Conservation (phyloP, 2,888 invertebrate genomes). For the Drosophila nigricruria region DNA sequence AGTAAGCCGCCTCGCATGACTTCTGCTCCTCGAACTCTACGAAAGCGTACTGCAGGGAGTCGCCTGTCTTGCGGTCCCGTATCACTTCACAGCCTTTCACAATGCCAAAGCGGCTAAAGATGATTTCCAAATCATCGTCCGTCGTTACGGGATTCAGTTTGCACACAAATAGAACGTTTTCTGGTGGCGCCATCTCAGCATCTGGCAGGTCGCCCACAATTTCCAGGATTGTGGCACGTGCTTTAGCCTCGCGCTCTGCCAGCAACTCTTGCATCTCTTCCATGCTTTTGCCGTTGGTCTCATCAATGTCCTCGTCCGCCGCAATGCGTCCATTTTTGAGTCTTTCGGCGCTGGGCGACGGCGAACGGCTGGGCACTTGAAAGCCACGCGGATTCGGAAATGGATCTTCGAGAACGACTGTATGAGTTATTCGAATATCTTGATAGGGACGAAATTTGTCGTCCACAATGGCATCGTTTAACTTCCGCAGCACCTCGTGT, state of each 20-base stretch:
- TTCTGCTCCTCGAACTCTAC: constrained; percentile 97
- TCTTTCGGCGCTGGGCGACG: constrained; percentile 93
- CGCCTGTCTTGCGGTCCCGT: constrained; percentile 95
- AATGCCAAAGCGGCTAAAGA: constrained; percentile 97
- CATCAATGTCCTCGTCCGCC: constrained; percentile 97
- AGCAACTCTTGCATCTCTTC: constrained; percentile 95
- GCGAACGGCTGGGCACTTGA: constrained; percentile 92
- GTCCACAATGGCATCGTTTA: constrained; percentile 98
- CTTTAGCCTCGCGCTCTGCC: constrained; percentile 96
- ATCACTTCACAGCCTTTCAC: constrained; percentile 98
- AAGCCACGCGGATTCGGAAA: constrained; percentile 95
- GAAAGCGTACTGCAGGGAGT: constrained; percentile 99
- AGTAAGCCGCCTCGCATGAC: constrained; percentile 98
- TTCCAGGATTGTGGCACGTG: constrained; percentile 98
- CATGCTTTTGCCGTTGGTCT: constrained; percentile 93
- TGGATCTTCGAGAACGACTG: constrained; percentile 97
- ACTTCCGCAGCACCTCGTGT: constrained; percentile 91
- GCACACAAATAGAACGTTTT: constrained; percentile 99
- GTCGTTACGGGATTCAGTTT: constrained; percentile 99
- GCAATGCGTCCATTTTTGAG: constrained; percentile 94
- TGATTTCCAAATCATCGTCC: constrained; percentile 98
- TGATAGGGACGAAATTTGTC: constrained; percentile 95
- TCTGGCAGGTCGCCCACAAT: constrained; percentile 99
- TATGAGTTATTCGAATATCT: constrained; percentile 98
- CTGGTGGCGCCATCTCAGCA: constrained; percentile 98